Percentiles rank a stretch among this genome's conserved stretches.
These are phyloP conservation scores for Dryobates pubescens DNA, from an alignment of 2,797 vertebrate species.

Conservation along the genomic window DNA sequence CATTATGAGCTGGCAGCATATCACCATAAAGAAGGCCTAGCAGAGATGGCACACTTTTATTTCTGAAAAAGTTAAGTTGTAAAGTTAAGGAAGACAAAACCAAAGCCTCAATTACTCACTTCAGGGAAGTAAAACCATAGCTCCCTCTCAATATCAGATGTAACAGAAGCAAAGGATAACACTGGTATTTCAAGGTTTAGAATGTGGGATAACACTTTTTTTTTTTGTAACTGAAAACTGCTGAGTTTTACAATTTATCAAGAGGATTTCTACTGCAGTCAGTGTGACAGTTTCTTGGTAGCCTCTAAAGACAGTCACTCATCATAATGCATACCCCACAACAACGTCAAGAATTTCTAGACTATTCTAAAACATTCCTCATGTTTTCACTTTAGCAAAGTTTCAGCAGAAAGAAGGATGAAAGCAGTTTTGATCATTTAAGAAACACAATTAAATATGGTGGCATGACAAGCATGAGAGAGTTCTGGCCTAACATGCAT, in stretches of 20 bases:
- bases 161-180: not conserved
- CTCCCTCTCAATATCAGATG: not conserved
- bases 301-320: not conserved
- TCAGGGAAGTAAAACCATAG: not conserved
- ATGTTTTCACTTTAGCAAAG: not conserved
- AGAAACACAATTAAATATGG: not conserved
- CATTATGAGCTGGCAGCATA: not conserved
- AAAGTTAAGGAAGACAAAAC: not conserved
- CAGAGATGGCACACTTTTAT: not conserved
- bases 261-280: not conserved
- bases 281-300: not conserved
- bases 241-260: not conserved
- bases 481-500: not conserved
- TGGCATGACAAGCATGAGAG: not conserved
- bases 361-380: not conserved
- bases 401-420: not conserved
- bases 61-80: not conserved
- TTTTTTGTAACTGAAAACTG: not conserved
- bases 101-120: not conserved
- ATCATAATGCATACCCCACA: not conserved
- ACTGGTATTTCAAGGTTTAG: not conserved
- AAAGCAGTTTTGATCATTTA: not conserved
- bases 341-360: not conserved
- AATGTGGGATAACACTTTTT: not conserved
- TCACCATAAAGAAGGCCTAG: not conserved